Evolutionary conservation across 2,797 vertebrate species (phyloP).

Genomic region (Scolopax bukidnonensis): DNA sequence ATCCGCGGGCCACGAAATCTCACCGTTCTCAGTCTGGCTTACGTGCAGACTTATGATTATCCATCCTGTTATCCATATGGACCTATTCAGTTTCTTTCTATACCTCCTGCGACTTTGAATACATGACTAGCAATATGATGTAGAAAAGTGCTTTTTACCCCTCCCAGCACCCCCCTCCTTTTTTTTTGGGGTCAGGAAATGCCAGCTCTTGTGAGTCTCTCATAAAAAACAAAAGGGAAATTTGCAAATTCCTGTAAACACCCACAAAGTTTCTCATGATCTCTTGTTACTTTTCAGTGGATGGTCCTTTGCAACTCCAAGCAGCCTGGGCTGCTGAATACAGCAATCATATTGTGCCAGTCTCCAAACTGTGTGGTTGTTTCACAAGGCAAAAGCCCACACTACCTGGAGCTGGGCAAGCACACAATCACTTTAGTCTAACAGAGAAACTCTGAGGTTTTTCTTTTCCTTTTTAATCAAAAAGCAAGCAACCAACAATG

Average conservation of each 20-base stretch:
- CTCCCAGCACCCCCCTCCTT: background rate
- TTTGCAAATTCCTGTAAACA: conserved; percentile 55
- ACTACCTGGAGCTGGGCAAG: conserved; percentile 45
- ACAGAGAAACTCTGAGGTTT: background rate
- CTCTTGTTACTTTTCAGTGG: conserved; percentile 44
- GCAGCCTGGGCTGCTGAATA: conserved; percentile 20
- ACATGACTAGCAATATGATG: background rate
- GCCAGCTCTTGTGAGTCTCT: conserved; percentile 17
- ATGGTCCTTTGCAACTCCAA: conserved; percentile 11
- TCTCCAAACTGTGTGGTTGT: background rate
- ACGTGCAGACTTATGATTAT: background rate
- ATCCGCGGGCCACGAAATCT: background rate
- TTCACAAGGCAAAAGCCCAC: conserved; percentile 31
- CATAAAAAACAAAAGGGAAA: conserved; percentile 54
- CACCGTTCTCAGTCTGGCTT: background rate
- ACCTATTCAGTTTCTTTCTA: background rate
- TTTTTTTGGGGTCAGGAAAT: conserved; percentile 39
- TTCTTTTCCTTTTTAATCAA: background rate
- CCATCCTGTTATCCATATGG: background rate
- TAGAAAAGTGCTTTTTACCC: background rate
- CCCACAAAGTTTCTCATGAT: conserved; percentile 66
- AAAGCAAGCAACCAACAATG: background rate
- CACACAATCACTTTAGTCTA: background rate
- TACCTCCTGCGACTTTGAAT: background rate
- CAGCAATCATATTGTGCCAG: conserved; percentile 34